Percentiles rank a stretch among this genome's conserved stretches.
These are phyloP conservation scores for Lepus oiostolus DNA, from an alignment of 2,797 vertebrate genomes.

Conservation along the genomic window DNA sequence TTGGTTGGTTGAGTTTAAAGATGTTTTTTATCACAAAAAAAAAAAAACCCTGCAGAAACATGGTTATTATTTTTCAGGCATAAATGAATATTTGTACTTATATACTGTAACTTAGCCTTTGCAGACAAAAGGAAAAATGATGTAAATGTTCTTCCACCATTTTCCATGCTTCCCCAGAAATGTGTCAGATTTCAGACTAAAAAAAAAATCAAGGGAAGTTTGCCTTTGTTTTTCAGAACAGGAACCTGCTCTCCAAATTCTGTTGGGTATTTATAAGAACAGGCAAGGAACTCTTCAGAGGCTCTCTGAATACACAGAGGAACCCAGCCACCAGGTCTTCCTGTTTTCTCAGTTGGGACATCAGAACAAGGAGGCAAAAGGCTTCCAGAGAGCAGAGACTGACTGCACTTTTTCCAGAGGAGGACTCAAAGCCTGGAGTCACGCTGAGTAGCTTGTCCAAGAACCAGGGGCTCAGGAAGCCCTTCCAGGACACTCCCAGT, in stretches of 20 bases:
- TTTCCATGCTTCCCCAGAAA: background rate
- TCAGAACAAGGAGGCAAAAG: background rate
- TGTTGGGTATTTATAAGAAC: background rate
- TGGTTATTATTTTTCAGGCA: constrained; percentile 32
- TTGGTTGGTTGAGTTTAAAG: background rate
- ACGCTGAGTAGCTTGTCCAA: no score
- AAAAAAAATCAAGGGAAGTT: background rate
- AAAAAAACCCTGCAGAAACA: background rate
- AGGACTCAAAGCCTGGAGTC: background rate
- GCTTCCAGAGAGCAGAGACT: background rate
- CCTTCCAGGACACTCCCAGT: background rate
- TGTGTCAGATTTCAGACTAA: background rate
- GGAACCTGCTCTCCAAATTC: background rate
- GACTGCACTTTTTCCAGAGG: background rate
- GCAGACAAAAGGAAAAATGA: constrained; percentile 27
- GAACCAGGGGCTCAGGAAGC: background rate
- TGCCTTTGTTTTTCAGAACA: background rate
- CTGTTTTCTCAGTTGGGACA: background rate
- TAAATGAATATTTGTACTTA: background rate
- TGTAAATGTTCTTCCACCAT: background rate
- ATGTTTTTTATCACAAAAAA: background rate
- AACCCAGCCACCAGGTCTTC: background rate
- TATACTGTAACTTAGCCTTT: constrained; percentile 25
- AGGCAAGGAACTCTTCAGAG: background rate
- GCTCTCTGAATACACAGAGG: background rate